Percentiles rank a stretch among this genome's conserved stretches.
Conservation (phyloP, 53 echinoderm and acorn worm genomes). For the Crossaster papposus region DNA sequence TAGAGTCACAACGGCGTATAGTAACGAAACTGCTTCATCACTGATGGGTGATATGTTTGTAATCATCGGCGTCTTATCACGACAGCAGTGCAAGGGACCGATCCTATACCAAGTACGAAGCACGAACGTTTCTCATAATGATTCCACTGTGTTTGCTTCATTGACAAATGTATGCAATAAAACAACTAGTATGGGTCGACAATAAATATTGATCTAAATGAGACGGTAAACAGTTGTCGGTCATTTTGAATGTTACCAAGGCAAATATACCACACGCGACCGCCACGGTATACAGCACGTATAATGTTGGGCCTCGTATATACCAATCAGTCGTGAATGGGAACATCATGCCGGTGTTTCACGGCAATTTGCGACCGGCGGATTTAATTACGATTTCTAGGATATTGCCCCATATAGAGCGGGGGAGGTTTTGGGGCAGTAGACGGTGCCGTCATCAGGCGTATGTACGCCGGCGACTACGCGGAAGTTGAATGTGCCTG, state of each 20-base stretch:
- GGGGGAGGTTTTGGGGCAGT: not conserved
- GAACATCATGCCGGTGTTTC: constrained; percentile 31
- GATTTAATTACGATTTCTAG: constrained; percentile 37
- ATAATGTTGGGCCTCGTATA: too few relatives aligned
- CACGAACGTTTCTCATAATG: too few relatives aligned
- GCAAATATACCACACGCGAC: constrained; percentile 3
- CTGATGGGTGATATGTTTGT: too few relatives aligned
- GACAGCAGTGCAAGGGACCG: too few relatives aligned
- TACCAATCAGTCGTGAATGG: constrained; percentile 20
- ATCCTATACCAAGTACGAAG: too few relatives aligned
- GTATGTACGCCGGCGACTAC: not conserved
- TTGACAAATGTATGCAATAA: not conserved
- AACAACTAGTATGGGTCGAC: not conserved
- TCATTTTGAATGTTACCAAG: not conserved
- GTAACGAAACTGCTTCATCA: too few relatives aligned
- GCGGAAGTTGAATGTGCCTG: not conserved
- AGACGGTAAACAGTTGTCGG: not conserved
- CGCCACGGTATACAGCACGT: not conserved
- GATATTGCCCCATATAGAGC: not conserved
- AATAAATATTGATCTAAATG: not conserved
- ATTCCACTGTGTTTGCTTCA: not conserved
- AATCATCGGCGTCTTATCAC: too few relatives aligned
- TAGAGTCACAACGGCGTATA: too few relatives aligned
- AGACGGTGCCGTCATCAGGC: not conserved
- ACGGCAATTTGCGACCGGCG: constrained; percentile 8